Conservation (phyloP, 2,888 invertebrate genomes). For the Cataglyphis livida region DNA sequence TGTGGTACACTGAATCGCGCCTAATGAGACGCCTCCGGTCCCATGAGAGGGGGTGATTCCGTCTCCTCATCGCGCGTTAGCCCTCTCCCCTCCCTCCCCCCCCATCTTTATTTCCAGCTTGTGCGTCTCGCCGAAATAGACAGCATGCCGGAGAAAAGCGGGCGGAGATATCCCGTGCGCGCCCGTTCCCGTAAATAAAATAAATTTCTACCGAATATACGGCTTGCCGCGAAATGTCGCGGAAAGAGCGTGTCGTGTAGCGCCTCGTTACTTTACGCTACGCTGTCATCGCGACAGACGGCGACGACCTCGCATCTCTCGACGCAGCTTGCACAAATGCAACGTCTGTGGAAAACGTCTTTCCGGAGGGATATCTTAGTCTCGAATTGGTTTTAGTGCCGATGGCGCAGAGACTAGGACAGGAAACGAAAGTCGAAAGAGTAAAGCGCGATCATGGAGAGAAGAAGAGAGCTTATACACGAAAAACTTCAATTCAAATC, state of each 20-base stretch:
- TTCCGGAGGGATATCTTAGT: slow-evolving; percentile 64
- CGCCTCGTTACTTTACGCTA: slow-evolving; percentile 64
- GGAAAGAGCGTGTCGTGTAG: slow-evolving; percentile 67
- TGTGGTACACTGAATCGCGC: slow-evolving; percentile 83
- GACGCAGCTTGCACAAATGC: slow-evolving; percentile 25
- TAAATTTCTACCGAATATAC: slow-evolving; percentile 75
- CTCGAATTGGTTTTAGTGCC: slow-evolving; percentile 68
- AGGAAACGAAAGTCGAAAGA: slow-evolving; percentile 25
- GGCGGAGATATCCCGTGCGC: slow-evolving; percentile 11
- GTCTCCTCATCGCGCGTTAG: slow-evolving; percentile 53
- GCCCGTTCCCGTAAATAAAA: slow-evolving; percentile 74
- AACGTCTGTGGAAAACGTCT: slow-evolving; percentile 48
- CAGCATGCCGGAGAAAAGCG: slow-evolving; percentile 42
- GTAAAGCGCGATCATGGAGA: slow-evolving; percentile 62
- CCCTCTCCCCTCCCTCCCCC: slow-evolving; percentile 8
- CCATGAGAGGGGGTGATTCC: slow-evolving; percentile 73
- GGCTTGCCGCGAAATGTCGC: slow-evolving; percentile 73
- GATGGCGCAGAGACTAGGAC: background rate
- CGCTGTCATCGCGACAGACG: slow-evolving; percentile 56
- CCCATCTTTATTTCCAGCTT: slow-evolving; percentile 60
- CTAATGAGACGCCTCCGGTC: slow-evolving; percentile 83
- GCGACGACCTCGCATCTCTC: slow-evolving; percentile 57
- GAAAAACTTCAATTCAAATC: slow-evolving; percentile 66
- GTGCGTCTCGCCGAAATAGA: slow-evolving; percentile 46
- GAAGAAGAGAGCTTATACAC: slow-evolving; percentile 37